phyloP scores from a whole-genome alignment of 2,113 vertebrate species.

The Gyps fulvus region DNA sequence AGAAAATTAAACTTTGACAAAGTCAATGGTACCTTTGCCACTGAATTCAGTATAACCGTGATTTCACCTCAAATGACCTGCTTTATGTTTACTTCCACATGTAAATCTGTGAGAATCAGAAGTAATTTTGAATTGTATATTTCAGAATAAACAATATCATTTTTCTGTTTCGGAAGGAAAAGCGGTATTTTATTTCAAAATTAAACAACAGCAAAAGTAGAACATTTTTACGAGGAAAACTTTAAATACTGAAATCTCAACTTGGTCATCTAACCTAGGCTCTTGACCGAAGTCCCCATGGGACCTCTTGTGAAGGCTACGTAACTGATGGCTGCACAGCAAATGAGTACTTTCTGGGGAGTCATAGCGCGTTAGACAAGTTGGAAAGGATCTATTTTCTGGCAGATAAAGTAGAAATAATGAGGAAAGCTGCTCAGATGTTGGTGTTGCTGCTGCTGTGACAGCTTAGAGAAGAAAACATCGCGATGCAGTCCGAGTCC shows the following conservation, averaged over 20 bases:
- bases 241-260: neutral
- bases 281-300: accelerated
- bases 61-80: neutral
- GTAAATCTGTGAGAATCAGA: too few relatives aligned
- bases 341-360: neutral
- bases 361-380: accelerated
- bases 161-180: neutral
- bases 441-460: neutral
- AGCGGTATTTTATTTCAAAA: neutral
- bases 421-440: neutral
- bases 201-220: neutral
- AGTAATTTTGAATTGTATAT: neutral
- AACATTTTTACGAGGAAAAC: too few relatives aligned
- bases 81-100: too few relatives aligned
- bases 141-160: neutral
- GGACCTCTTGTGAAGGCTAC: too few relatives aligned
- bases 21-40: neutral
- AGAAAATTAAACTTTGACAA: neutral
- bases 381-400: neutral
- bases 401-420: neutral
- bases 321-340: neutral
- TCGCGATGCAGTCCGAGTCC: neutral
- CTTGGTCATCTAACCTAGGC: neutral
- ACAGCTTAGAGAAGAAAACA: neutral
- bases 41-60: neutral